phyloP scores from a whole-genome alignment of 37 sponge, comb jelly and placozoan genomes.

The Aplysina aerophoba region DNA sequence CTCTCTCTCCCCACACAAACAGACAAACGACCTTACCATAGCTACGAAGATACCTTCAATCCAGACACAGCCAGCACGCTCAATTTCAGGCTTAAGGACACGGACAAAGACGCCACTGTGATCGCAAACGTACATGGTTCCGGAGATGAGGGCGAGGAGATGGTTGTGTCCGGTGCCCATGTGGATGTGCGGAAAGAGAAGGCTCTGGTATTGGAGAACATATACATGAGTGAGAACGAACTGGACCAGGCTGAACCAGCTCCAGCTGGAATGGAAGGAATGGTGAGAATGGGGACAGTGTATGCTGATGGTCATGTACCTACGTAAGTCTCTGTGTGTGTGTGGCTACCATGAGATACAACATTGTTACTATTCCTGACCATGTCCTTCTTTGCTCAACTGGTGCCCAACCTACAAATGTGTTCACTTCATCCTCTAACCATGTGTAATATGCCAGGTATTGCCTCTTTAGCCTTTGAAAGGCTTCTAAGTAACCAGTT shows the following conservation, averaged over 20 bases:
- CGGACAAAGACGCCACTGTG: not conserved
- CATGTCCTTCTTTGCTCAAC: too few species aligned
- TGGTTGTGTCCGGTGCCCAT: not conserved
- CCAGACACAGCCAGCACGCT: conserved; percentile 23
- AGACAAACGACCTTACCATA: too few species aligned
- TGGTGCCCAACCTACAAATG: too few species aligned
- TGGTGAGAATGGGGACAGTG: conserved; percentile 6
- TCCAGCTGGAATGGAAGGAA: conserved; percentile 15
- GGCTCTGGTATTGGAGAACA: not conserved
- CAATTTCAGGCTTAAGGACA: not conserved
- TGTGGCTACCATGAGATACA: too few species aligned
- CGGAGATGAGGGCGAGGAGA: not conserved
- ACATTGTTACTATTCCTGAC: too few species aligned
- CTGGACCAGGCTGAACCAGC: not conserved
- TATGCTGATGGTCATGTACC: not conserved
- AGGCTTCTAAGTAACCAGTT: too few species aligned
- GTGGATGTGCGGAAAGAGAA: not conserved
- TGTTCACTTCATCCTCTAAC: too few species aligned
- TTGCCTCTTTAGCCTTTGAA: too few species aligned
- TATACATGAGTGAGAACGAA: conserved; percentile 23
- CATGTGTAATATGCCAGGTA: too few species aligned
- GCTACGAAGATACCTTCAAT: not conserved
- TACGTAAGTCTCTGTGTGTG: not conserved
- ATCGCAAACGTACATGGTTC: not conserved
- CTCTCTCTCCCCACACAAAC: too few species aligned